Percentiles rank a stretch among this genome's conserved stretches.
Conservation (phyloP, 1,140 invertebrate species). For the Popillia japonica region DNA sequence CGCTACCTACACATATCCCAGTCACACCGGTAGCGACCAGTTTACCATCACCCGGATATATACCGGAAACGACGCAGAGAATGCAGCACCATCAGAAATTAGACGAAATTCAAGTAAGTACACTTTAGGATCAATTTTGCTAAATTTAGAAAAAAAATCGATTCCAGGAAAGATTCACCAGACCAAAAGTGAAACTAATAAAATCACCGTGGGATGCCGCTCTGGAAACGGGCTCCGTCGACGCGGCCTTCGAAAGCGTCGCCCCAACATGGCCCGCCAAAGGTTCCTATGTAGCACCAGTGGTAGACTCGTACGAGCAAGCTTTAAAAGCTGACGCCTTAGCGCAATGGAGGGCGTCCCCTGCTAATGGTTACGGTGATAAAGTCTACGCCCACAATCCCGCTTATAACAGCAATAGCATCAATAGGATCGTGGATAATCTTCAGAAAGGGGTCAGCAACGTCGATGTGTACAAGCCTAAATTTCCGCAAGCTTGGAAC, state of each 20-base stretch:
- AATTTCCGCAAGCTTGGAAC: conserved; percentile 65
- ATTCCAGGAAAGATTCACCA: conserved; percentile 66
- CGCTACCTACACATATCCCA: conserved; percentile 58
- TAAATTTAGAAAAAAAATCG: no score
- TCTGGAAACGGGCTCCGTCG: conserved; percentile 73
- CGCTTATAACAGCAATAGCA: conserved; percentile 59
- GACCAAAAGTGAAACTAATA: conserved; percentile 68
- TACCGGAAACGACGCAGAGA: conserved; percentile 60
- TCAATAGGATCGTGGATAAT: conserved; percentile 59
- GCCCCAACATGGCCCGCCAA: conserved; percentile 53
- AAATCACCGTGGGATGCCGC: conserved; percentile 80
- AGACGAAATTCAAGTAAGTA: conserved; percentile 65
- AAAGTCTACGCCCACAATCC: conserved; percentile 58
- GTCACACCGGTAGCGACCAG: conserved; percentile 54
- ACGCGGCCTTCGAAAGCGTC: conserved; percentile 70
- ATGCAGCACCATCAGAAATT: conserved; percentile 64
- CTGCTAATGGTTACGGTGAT: conserved; percentile 42
- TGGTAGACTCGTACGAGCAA: conserved; percentile 57
- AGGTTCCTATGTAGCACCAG: conserved; percentile 55
- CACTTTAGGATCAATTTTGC: neutral
- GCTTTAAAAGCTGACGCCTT: conserved; percentile 55
- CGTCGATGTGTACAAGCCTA: conserved; percentile 63
- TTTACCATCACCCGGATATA: conserved; percentile 59
- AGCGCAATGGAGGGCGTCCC: conserved; percentile 52
- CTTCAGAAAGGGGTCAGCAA: conserved; percentile 57